Conservation (phyloP, 2,113 vertebrate species). For the Microtus ochrogaster region DNA sequence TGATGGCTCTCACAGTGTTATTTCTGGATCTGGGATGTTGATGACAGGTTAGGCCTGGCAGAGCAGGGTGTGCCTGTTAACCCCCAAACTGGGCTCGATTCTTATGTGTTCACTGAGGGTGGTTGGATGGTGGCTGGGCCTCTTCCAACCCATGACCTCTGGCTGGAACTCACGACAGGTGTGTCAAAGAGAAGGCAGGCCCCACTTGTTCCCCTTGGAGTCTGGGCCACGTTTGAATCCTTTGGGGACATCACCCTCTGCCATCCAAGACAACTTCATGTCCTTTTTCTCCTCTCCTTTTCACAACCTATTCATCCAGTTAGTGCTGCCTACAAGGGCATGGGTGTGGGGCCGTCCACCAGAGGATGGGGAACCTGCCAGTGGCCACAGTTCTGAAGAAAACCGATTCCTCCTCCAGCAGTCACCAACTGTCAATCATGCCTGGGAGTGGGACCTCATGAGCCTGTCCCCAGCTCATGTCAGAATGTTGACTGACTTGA, state of each 20-base stretch:
- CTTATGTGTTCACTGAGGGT: neutral
- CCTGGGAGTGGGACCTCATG: neutral
- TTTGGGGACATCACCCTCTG: neutral
- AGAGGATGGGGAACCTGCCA: neutral
- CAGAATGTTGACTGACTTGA: neutral
- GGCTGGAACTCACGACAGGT: fast-evolving
- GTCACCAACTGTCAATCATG: neutral
- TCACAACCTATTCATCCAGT: neutral
- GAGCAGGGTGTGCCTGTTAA: neutral
- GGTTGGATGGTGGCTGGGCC: too few species aligned
- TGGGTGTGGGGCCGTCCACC: neutral
- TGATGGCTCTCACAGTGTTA: neutral
- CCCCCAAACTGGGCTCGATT: neutral
- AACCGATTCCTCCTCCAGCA: neutral
- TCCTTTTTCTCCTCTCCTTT: neutral
- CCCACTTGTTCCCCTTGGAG: fast-evolving
- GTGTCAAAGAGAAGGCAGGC: fast-evolving
- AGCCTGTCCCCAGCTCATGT: neutral
- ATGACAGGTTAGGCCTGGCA: neutral
- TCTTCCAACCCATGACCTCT: fast-evolving
- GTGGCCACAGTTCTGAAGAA: neutral
- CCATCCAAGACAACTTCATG: too few species aligned
- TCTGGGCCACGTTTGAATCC: neutral
- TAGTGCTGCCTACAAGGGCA: too few species aligned
- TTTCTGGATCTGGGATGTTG: conserved; percentile 22